These are phyloP conservation scores for Plutella xylostella DNA, from an alignment of 2,888 invertebrate genomes.

Conservation along the genomic window DNA sequence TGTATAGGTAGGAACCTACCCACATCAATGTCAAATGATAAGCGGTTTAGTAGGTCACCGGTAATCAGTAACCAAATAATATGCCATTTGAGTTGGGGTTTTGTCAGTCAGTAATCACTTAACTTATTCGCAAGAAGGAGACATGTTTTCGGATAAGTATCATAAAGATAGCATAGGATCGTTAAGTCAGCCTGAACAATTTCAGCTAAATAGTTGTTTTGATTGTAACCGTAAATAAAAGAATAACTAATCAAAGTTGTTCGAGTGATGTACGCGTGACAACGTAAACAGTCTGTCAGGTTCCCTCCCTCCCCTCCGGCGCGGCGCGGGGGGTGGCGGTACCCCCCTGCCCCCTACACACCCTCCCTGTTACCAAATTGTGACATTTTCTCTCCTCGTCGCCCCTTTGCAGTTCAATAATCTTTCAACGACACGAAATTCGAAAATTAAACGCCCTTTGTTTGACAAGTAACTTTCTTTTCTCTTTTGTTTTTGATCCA, in stretches of 20 bases:
- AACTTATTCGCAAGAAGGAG: no score
- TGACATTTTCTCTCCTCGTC: constrained; percentile 54
- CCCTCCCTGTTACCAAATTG: constrained; percentile 33
- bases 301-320: no score
- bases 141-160: no score
- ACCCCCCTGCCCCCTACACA: constrained; percentile 21
- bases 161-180: no score
- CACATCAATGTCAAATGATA: neutral
- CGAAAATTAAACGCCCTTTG: constrained; percentile 33
- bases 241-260: constrained; percentile 51
- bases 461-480: constrained; percentile 22
- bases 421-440: constrained; percentile 39
- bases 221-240: constrained; percentile 39
- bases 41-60: neutral
- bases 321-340: constrained; percentile 26
- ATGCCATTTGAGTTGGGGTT: no score
- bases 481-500: constrained; percentile 17
- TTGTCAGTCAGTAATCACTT: no score
- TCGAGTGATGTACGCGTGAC: constrained; percentile 41
- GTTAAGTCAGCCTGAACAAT: neutral
- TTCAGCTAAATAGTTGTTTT: constrained; percentile 26
- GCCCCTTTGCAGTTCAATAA: constrained; percentile 46
- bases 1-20: no score
- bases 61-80: no score
- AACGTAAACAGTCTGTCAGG: constrained; percentile 49